phyloP scores from a whole-genome alignment of 1,140 invertebrate species.

The Drosophila takahashii region DNA sequence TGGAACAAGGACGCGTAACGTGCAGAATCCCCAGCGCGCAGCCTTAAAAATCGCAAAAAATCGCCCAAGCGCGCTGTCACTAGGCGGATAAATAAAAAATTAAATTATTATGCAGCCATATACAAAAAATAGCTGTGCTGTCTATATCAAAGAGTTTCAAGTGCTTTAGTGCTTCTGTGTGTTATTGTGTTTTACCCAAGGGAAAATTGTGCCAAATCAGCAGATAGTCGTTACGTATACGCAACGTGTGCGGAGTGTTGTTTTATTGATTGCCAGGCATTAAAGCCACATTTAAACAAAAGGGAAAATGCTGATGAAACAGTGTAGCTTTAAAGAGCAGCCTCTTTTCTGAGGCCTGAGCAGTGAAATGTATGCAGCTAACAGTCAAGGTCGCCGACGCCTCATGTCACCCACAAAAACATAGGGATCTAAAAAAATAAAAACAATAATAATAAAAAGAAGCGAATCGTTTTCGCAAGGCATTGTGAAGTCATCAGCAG shows the following conservation, averaged over 20 bases:
- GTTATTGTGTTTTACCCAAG: slow-evolving; percentile 16
- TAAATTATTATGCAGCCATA: slow-evolving; percentile 9
- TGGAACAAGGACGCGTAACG: slow-evolving; percentile 82
- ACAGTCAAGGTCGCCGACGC: slow-evolving; percentile 65
- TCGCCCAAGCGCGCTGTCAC: slow-evolving; percentile 26
- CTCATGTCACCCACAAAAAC: slow-evolving; percentile 67
- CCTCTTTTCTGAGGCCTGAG: slow-evolving; percentile 22
- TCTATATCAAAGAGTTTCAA: not conserved
- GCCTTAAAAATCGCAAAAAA: slow-evolving; percentile 41
- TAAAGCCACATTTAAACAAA: slow-evolving; percentile 16
- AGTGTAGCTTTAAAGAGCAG: slow-evolving; percentile 29
- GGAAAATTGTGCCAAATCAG: slow-evolving; percentile 47
- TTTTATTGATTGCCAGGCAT: slow-evolving; percentile 70
- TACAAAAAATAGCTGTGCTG: slow-evolving; percentile 4
- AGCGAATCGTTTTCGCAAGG: slow-evolving; percentile 17
- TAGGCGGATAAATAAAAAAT: slow-evolving; percentile 18
- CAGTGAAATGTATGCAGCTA: slow-evolving; percentile 54
- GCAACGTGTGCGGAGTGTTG: slow-evolving; percentile 54
- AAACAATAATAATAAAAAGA: slow-evolving; percentile 25
- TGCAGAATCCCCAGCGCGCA: slow-evolving; percentile 65
- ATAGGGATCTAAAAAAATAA: slow-evolving; percentile 39
- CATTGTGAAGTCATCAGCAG: slow-evolving; percentile 19
- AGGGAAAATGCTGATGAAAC: slow-evolving; percentile 28
- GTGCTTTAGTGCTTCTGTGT: slow-evolving; percentile 22
- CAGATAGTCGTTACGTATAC: slow-evolving; percentile 64